Evolutionary conservation across 2,888 invertebrate genomes (phyloP), one percentile per base, ranked within the genome.

Genomic region (Cepaea hortensis): DNA sequence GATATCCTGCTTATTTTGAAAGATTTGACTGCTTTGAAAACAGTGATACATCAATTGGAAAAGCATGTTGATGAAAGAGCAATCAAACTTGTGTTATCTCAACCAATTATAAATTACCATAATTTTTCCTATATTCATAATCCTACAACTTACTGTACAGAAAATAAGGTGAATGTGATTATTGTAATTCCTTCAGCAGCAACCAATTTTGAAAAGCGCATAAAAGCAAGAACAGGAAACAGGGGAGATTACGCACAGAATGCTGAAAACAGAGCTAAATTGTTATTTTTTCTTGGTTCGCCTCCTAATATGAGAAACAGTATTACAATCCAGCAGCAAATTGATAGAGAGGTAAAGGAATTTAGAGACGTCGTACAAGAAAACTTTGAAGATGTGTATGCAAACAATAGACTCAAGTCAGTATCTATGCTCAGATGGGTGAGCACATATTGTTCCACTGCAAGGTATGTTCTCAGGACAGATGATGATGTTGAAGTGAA

Each of bases 401-500:
- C 91, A 7, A 94, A 94, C 88, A 90, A 94, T 46, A 93, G 93
- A 0, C 91, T 91, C 86, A 94, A 94, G 84, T 92, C 93, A 85
- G 89, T 94, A 20, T 93, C 93, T 87, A 89, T 89, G 4, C 81
- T 91, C 11, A 88, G 89, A 85, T 94, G 94, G 94, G 90, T 92
- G 0, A 88, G 90, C 7, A 90, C 90, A 65, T 91, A 90, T 86
- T 94, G 94, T 87, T 90, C 88, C 18, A 89, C 91, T 65, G 92
- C 93, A 3, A 91, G 91, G 76, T 94, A 91, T 84, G 89, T 94
- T 48, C 89, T 94, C 46, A 93, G 94, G 87, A 90, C 91, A 3
- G 94, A 94, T 86, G 94, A 94, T 87, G 94, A 94, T 81, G 92
- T 93, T 1, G 91, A 93, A 86, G 91, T 94, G 20, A 93, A 94